Base-by-base conservation (phyloP, 2,113 vertebrate species). In the Nothoprocta perdicaria region DNA sequence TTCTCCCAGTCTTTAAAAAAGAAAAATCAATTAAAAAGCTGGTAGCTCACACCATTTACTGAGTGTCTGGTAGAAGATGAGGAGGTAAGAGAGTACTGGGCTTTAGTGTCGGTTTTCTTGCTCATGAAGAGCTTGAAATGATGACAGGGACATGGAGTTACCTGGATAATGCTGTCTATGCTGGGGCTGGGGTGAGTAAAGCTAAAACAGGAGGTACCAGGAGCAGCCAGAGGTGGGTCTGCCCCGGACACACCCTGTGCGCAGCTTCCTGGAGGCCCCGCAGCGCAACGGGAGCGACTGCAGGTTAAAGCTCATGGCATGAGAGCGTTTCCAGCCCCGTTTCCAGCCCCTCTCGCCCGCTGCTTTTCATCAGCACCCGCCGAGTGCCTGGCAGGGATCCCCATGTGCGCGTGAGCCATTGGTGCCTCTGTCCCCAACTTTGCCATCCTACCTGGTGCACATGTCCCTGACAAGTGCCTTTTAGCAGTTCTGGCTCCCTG, bases 351-450 rank as follows among this genome's bases (percentile, higher is more conserved):
- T 65, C 27, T 52, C 17, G 7, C 48, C 58, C 74, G 23, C 43
- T 83, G 68, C 50, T 75, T 27, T 65, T 79, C n/a, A 16, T 46
- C 40, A 53, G 27, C 21, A 53, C 13, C 13, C 45, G 1, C 33
- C 14, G 10, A 12, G 16, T 48, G 48, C 48, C 45, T 48, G 48
- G 21, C 48, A 23, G 10, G 48, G 10, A 48, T 48, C 48, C 9
- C 46, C 0, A 0, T 0, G 1, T 6, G 10, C 6, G 31, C 12
- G 12, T 21, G 31, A 67, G 21, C 23, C 69, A 24, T 73, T 61
- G 21, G 18, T 23, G 26, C 73, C n/a, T 8, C 13, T 0, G 0
- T 38, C 35, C 24, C 21, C 4, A 67, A 22, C n/a, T 63, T 62
- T 38, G 35, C 35, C 12, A 27, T n/a, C 46, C 9, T 15, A 10